Base-by-base conservation (phyloP, 2,888 invertebrate genomes). In the Andrena minutula region DNA sequence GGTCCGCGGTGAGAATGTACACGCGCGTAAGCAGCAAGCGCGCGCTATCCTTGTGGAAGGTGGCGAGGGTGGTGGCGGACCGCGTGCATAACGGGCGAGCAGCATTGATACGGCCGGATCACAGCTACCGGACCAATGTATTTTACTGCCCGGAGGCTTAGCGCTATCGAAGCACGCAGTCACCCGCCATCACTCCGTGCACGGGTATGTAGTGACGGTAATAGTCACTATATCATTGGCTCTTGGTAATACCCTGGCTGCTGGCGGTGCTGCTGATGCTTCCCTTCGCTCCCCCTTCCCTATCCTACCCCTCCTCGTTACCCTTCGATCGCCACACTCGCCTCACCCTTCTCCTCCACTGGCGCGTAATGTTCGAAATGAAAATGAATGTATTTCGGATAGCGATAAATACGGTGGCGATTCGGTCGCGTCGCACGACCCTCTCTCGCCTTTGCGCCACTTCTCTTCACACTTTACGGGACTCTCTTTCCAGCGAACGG, bases 211-310 rank as follows among this genome's bases (percentile, higher is more conserved):
- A 93, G 92, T 93, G 93, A 94, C 93, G 93, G 93, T 94, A 94
- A 94, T 94, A 94, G 93, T 94, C 93, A 93, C 93, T 94, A 93
- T 94, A 94, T 94, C 94, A 93, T 94, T 93, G 94, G 94, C 93
- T 94, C 93, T 92, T 92, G 92, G 92, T 93, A 93, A 93, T 93
- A 93, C 93, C 93, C 93, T 92, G 90, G 91, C 87, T 86, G 88
- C 85, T 83, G 77, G 76, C 82, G 85, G 79, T 83, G 79, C 83
- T 75, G 85, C 88, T 89, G 88, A 87, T 88, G 88, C 89, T 79
- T 81, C 73, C 86, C 85, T 85, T 79, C 86, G 79, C 82, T 77
- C 79, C 77, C 70, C 30, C 65, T 56, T 69, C 26, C 23, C 85
- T 66, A 61, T 81, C 75, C 77, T 60, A 78, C 78, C 84, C 66